Conservation (phyloP, 2,888 invertebrate species). For the Amorpha juglandis region DNA sequence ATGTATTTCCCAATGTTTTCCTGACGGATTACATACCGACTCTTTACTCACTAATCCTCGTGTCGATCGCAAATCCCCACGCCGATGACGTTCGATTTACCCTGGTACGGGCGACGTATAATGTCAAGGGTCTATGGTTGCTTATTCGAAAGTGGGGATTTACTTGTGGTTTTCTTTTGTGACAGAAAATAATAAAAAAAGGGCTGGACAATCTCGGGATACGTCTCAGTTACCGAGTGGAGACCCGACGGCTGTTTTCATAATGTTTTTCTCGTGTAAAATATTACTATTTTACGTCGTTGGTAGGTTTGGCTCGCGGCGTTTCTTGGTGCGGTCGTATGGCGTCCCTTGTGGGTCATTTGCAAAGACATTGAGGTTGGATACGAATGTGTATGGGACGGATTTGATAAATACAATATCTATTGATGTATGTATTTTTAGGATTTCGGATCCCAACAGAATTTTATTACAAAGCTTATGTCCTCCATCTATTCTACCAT, state of each 20-base stretch:
- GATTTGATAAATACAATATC: not conserved
- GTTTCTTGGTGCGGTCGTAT: not conserved
- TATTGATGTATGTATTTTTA: not conserved
- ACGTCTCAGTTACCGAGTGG: constrained; percentile 38
- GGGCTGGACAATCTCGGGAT: constrained; percentile 50
- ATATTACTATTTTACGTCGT: constrained; percentile 9
- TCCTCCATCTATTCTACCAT: too few relatives aligned
- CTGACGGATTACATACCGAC: constrained; percentile 32
- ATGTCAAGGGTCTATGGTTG: constrained; percentile 39
- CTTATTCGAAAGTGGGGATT: constrained; percentile 53
- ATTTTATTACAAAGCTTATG: too few relatives aligned
- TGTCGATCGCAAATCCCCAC: constrained; percentile 12
- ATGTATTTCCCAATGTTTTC: constrained; percentile 5
- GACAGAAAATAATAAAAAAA: constrained; percentile 58
- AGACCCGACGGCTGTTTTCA: constrained; percentile 21
- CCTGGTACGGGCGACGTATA: constrained; percentile 24
- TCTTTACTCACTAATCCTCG: constrained; percentile 26
- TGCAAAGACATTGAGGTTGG: not conserved
- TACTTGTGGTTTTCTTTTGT: constrained; percentile 52
- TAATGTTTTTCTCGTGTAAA: constrained; percentile 25
- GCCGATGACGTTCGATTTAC: constrained; percentile 3
- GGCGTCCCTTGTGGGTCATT: constrained; percentile 5
- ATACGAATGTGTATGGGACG: constrained; percentile 10
- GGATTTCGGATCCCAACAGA: too few relatives aligned
- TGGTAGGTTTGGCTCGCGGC: constrained; percentile 2